Evolutionary conservation across 2,113 vertebrate genomes (phyloP), one percentile per base, ranked within the genome.

Genomic region (Malaclemys terrapin): DNA sequence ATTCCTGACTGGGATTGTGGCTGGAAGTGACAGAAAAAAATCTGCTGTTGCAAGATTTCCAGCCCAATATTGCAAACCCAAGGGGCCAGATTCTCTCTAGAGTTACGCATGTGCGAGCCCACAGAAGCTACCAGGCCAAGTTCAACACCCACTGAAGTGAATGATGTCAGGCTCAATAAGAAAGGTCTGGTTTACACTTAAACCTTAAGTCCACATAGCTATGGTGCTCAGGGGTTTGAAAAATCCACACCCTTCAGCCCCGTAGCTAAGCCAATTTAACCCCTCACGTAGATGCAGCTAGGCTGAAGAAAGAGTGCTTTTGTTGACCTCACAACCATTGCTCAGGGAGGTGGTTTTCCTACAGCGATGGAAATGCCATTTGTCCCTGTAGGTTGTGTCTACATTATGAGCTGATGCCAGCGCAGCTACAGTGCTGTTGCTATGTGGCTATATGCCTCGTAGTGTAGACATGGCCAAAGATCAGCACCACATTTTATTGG

Each of bases 401-500:
- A 65, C 31, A 65, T 31, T 19, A 35, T 17, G 62, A 35, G 31
- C 35, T 62, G 17, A 35, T 65, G 29, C 62, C 31, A 65, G 62
- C 62, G 35, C 31, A 65, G 62, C 31, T 65, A 65, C 62, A 35
- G 62, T 65, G 31, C 62, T 31, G 7, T 65, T 35, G 31, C 62
- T 65, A 35, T 35, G 62, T 7, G 14, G 31, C 13, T 65, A 35
- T 65, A 35, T 35, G 62, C 31, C 62, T 17, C 3, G 16, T 19
- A n/a, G 16, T 20, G 35, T 69, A n/a, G 62, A 69, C 62, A n/a
- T n/a, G 13, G 17, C 17, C 62, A 20, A n/a, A 69, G 35, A n/a
- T 19, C 87, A 65, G 1, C 8, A 11, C 1, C 22, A 78, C 31
- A 85, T 50, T 57, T 0, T 57, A 0, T 53, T 10, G 9, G 45